Base-by-base conservation (phyloP, 2,888 invertebrate genomes). In the Entomobrya multifasciata region DNA sequence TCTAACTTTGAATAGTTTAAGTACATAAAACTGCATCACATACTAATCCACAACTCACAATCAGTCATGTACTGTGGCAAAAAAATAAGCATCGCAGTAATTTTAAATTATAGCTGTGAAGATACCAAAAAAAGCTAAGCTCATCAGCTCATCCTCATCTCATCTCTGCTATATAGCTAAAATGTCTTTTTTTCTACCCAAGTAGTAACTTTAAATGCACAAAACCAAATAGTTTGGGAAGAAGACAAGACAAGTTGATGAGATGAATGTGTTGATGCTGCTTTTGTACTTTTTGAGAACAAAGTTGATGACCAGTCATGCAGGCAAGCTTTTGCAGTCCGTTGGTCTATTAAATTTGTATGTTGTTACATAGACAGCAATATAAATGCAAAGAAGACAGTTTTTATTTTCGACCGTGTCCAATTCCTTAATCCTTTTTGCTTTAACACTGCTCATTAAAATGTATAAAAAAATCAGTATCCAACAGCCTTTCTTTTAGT, bases 291-390 rank as follows among this genome's bases (percentile, higher is more conserved):
- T 55, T 36, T 27, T 83, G 65, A 36, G 49, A 60, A 55, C 36
- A 13, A 27, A 83, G 49, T 62, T 70, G 67, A 84, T 78, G 77
- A 70, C 67, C 78, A 78, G 77, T 84, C 84, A 84, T 84, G 77
- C 84, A 78, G 65, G 49, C 20, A 44, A 80, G 52, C 41, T 20
- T 2, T 67, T 20, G 44, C 13, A 41, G 41, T 20, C 6, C 5
- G 36, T 41, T 20, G n/a, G 13, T 20, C 20, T 67, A 36, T 62
- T 22, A 13, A 55, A 22, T 13, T 49, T 49, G 49, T n/a, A 15
- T 10, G 15, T 49, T 49, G 15, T 49, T 49, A 13, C 55, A n/a
- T n/a, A n/a, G n/a, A n/a, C n/a, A n/a, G n/a, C 20, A 55, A 20
- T 55, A 27, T 15, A 27, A 1, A 2, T 62, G 36, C 62, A 62